A percentile compares a stretch with the other conserved stretches of the same genome.
phyloP scores from a whole-genome alignment of 2,797 vertebrate genomes.

The Sebastes minor region DNA sequence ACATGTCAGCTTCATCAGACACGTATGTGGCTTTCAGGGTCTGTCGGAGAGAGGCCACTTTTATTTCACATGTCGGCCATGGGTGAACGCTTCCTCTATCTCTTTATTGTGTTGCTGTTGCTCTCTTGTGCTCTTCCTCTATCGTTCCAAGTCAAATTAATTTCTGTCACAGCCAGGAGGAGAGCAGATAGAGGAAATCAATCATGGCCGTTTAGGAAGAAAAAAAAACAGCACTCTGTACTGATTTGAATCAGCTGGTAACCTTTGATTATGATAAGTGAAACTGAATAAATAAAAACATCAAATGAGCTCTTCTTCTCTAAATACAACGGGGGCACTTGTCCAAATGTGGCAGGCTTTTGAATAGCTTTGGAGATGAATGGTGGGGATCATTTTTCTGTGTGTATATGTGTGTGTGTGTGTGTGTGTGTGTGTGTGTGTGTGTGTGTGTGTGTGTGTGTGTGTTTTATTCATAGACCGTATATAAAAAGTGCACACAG shows the following conservation, averaged over 20 bases:
- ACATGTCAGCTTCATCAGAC: conserved; percentile 55
- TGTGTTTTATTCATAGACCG: neutral
- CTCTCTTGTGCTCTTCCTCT: conserved; percentile 3
- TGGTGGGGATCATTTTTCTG: neutral
- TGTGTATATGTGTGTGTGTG: neutral
- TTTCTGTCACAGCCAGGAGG: conserved; percentile 30
- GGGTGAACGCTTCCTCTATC: conserved; percentile 11
- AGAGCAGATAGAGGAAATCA: conserved; percentile 35
- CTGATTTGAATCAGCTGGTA: conserved; percentile 37
- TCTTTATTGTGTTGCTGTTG: conserved; percentile 5
- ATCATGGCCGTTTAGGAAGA: conserved; percentile 23
- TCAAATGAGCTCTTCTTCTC: conserved; percentile 11
- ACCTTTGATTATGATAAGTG: conserved; percentile 56
- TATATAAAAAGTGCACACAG: neutral
- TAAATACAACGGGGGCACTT: conserved; percentile 15
- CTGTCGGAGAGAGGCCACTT: conserved; percentile 3
- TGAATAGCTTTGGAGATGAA: conserved; percentile 22
- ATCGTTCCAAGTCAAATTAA: conserved; percentile 2
- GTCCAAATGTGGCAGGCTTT: conserved; percentile 10
- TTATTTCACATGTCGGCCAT: conserved; percentile 4
- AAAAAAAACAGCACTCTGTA: neutral
- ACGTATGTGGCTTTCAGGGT: conserved; percentile 43
- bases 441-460: neutral
- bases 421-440: too few species aligned
- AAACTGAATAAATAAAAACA: conserved; percentile 44